Evolutionary conservation across 2,113 vertebrate genomes (phyloP).

Genomic region (Bagarius yarrelli): DNA sequence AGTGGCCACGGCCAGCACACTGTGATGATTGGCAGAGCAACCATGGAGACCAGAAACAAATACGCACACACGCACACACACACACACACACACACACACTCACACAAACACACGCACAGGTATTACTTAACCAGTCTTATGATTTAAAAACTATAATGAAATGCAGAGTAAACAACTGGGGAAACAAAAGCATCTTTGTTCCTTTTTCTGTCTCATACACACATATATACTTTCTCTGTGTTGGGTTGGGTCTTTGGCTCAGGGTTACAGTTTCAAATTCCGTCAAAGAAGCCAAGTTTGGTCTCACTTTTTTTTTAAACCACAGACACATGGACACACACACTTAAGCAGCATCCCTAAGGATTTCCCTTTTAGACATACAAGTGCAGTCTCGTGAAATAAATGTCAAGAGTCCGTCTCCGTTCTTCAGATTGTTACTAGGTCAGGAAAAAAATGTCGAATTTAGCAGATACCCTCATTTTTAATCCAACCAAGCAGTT

Average conservation of each 20-base stretch:
- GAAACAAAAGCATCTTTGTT: conserved; percentile 38
- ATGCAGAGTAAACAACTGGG: conserved; percentile 4
- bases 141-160: conserved; percentile 47
- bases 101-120: conserved; percentile 25
- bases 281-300: conserved; percentile 20
- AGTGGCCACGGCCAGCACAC: conserved; percentile 35
- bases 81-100: conserved; percentile 29
- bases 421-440: neutral
- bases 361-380: neutral
- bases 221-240: conserved; percentile 41
- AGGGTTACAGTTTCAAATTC: conserved; percentile 25
- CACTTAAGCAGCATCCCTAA: neutral
- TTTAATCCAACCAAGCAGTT: no score
- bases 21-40: conserved; percentile 49
- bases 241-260: conserved; percentile 38
- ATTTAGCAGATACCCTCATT: no score
- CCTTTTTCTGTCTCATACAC: conserved; percentile 27
- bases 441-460: neutral
- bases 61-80: conserved; percentile 25
- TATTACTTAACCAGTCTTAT: conserved; percentile 45
- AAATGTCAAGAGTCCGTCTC: neutral
- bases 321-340: neutral
- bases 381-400: neutral
- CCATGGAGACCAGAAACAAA: conserved; percentile 41
- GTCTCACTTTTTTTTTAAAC: conserved; percentile 28